Percentiles rank a stretch among this genome's conserved stretches.
These are phyloP conservation scores for Xanthorhoe spadicearia DNA, from an alignment of 2,888 invertebrate genomes.

Conservation along the genomic window DNA sequence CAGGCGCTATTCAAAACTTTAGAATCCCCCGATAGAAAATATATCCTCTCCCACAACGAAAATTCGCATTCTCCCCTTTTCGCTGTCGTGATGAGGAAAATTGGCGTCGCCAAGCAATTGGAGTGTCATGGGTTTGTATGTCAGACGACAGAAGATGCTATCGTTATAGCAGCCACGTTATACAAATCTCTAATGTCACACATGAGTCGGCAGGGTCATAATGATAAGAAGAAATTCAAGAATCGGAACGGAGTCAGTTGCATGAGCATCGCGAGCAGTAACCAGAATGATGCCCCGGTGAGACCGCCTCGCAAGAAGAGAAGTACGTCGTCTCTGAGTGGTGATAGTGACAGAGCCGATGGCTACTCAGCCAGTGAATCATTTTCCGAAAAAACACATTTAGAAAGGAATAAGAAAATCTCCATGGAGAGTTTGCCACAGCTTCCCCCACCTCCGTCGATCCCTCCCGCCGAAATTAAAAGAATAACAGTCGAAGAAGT, in stretches of 20 bases:
- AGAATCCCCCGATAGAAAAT: conserved; percentile 82
- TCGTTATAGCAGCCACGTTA: conserved; percentile 95
- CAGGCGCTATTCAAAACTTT: conserved; percentile 86
- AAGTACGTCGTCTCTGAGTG: conserved; percentile 86
- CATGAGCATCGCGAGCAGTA: conserved; percentile 89
- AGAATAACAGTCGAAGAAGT: conserved; percentile 82
- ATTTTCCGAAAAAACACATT: conserved; percentile 78
- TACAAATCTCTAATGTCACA: conserved; percentile 95
- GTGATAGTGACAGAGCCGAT: conserved; percentile 86
- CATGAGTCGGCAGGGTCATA: conserved; percentile 86
- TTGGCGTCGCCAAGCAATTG: conserved; percentile 90
- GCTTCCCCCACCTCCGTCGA: conserved; percentile 68
- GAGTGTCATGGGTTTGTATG: conserved; percentile 97
- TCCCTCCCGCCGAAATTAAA: conserved; percentile 70
- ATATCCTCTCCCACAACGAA: conserved; percentile 83
- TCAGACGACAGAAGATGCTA: conserved; percentile 94
- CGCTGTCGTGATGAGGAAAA: conserved; percentile 94
- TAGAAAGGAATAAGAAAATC: conserved; percentile 84
- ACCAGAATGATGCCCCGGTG: conserved; percentile 80
- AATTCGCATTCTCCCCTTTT: conserved; percentile 93
- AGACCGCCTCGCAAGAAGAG: conserved; percentile 91
- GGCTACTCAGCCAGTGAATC: conserved; percentile 77
- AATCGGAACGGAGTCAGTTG: conserved; percentile 91
- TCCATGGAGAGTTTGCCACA: conserved; percentile 84
- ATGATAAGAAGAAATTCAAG: conserved; percentile 85